phyloP scores from a whole-genome alignment of 2,888 invertebrate genomes.

The Belgica antarctica region DNA sequence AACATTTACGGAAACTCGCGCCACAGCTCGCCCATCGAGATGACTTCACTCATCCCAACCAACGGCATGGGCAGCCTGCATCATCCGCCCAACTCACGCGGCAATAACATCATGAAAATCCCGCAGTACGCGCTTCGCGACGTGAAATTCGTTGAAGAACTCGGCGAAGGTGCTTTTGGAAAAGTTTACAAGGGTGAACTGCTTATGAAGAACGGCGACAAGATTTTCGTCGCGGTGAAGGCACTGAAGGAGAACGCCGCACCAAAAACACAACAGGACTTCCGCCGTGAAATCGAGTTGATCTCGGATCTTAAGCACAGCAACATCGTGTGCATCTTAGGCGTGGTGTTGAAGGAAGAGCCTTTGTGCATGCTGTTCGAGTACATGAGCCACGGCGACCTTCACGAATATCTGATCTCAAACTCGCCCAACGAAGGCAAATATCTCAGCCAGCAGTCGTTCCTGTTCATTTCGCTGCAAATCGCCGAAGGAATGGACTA shows the following conservation, averaged over 20 bases:
- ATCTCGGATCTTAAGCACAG: constrained; percentile 93
- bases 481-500: constrained; percentile 84
- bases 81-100: constrained; percentile 49
- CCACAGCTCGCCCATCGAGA: constrained; percentile 76
- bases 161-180: constrained; percentile 96
- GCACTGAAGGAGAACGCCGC: constrained; percentile 91
- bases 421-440: constrained; percentile 84
- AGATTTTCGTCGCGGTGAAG: constrained; percentile 86
- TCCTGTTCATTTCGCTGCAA: constrained; percentile 86
- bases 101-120: constrained; percentile 59
- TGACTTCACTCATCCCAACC: constrained; percentile 72
- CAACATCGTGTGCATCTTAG: constrained; percentile 92
- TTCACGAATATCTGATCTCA: constrained; percentile 91
- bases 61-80: constrained; percentile 53
- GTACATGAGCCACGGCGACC: constrained; percentile 94
- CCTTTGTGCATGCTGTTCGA: constrained; percentile 96
- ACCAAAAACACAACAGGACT: constrained; percentile 86
- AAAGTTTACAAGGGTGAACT: constrained; percentile 90
- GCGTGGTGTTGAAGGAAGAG: constrained; percentile 84
- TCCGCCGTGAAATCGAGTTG: constrained; percentile 88
- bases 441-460: constrained; percentile 76
- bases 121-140: constrained; percentile 84
- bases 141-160: constrained; percentile 82
- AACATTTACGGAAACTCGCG: constrained; percentile 79
- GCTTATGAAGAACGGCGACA: constrained; percentile 63